These are phyloP conservation scores for Eulacestoma nigropectus DNA, from an alignment of 2,113 vertebrate species.

Conservation along the genomic window DNA sequence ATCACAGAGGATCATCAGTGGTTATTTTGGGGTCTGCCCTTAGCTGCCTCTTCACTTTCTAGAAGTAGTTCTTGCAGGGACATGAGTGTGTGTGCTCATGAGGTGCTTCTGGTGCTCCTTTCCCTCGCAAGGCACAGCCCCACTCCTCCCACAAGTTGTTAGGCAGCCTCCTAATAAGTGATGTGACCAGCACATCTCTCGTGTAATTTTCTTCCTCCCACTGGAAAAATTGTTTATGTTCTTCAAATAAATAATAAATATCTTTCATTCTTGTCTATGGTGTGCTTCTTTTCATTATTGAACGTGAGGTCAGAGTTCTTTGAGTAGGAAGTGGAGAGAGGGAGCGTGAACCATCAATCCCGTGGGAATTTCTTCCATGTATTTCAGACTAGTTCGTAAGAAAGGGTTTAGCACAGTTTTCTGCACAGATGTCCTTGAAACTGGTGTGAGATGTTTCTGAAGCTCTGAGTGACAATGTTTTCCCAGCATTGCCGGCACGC, in stretches of 20 bases:
- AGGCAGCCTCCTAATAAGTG: neutral
- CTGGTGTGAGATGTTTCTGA: neutral
- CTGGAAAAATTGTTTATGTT: neutral
- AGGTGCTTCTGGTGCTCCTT: neutral
- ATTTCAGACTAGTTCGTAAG: neutral
- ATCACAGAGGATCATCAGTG: neutral
- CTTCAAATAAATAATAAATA: conserved; percentile 30
- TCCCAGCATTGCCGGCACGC: fast-evolving
- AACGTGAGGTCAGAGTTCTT: neutral
- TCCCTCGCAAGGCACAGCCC: neutral
- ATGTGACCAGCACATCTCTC: neutral
- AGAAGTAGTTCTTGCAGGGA: neutral
- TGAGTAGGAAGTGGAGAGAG: neutral
- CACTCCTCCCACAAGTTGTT: neutral
- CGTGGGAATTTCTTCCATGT: neutral
- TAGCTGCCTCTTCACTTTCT: neutral
- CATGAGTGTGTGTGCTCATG: fast-evolving
- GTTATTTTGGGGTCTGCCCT: neutral
- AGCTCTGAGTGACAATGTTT: neutral
- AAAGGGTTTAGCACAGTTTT: neutral
- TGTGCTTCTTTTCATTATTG: neutral
- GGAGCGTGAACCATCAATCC: neutral
- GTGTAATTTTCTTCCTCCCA: neutral
- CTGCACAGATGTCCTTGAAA: neutral
- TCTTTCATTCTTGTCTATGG: neutral